Evolutionary conservation across 2,888 invertebrate genomes (phyloP).

Genomic region (Quadroppia sp.): DNA sequence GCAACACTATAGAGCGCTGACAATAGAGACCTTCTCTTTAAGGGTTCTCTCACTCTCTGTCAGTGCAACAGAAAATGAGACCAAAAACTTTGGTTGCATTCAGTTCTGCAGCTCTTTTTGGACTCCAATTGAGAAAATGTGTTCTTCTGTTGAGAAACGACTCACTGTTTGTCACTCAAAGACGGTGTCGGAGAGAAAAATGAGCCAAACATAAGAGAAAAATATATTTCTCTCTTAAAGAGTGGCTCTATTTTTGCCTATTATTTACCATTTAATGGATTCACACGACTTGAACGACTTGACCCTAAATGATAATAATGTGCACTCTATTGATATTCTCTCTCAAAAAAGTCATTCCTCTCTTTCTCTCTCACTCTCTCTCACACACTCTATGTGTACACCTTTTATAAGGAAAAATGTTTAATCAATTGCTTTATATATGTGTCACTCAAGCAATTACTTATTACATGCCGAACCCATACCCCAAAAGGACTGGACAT

Average conservation of each 20-base stretch:
- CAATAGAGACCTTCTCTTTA: slow-evolving; percentile 14
- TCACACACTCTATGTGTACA: background rate
- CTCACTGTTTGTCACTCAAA: background rate
- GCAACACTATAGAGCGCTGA: slow-evolving; percentile 5
- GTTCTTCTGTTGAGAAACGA: background rate
- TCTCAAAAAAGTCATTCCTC: background rate
- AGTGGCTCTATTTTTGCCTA: background rate
- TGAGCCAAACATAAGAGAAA: background rate
- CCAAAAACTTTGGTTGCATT: background rate
- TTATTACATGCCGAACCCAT: background rate
- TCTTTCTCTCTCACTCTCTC: too few species aligned
- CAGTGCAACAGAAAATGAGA: slow-evolving; percentile 7
- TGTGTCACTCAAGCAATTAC: slow-evolving; percentile 1
- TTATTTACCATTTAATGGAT: background rate
- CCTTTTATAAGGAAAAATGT: background rate
- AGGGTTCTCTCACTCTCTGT: background rate
- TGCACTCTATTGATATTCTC: background rate
- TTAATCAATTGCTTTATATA: background rate
- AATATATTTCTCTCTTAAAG: background rate
- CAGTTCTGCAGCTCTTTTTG: background rate
- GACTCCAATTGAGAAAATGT: background rate
- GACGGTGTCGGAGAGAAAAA: background rate
- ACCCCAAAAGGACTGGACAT: background rate
- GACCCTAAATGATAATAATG: slow-evolving; percentile 2
- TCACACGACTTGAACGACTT: slow-evolving; percentile 22